Base-by-base conservation (phyloP, 2,113 vertebrate species). In the Procavia capensis region DNA sequence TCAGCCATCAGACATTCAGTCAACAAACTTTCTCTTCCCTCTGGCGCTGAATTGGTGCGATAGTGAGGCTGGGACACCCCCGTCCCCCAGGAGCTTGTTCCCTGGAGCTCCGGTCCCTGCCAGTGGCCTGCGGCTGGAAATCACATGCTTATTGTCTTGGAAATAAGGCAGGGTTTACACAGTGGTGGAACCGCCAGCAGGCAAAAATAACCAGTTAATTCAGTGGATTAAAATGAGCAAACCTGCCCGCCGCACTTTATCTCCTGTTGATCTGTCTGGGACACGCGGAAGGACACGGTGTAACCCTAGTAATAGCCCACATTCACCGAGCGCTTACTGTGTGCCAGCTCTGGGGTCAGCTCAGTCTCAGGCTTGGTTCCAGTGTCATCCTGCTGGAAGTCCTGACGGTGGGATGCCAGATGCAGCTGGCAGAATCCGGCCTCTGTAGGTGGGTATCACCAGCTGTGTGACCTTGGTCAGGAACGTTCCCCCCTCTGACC, bases 141-240 rank as follows among this genome's bases (percentile, higher is more conserved):
- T 47, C 59, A 47, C 59, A 68, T 5, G 1, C 19, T 43, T 87
- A 95, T 87, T 87, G 78, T 93, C 68, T 92, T 92, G 90, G 96
- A 92, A 92, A 83, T 86, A 86, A 83, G 61, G 74, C 36, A 54
- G 66, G 68, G 41, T 74, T 93, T 91, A 47, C 85, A 88, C 88
- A 85, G 57, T 41, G 27, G 57, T 25, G 76, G 72, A 82, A 61
- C 6, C 1, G 2, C 43, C 82, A 61, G 57, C 36, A 8, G 50
- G 82, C 63, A 74, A 78, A 96, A 96, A 84, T 76, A 91, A 81
- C 95, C 80, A 96, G 85, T 93, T 84, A 93, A 97, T 91, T 87
- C 86, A 84, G 70, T 76, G 80, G 63, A 63, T 50, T 36, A 68
- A 63, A 80, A 70, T 72, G 70, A 80, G 36, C 9, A 72, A 34